Evolutionary conservation across 2,113 vertebrate species (phyloP).

Genomic region (Tyto alba): DNA sequence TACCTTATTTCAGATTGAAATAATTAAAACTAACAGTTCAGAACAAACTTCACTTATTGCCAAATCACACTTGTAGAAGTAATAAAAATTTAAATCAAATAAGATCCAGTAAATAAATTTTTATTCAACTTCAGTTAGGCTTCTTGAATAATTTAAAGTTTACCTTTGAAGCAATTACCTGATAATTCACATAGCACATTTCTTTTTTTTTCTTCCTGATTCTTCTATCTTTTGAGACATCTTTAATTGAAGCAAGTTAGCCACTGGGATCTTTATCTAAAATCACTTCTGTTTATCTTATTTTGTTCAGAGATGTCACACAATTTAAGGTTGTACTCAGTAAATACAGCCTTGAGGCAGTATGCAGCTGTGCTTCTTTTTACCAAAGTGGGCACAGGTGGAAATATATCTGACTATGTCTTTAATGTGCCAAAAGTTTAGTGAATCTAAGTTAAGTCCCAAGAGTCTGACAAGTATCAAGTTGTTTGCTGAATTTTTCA

Average conservation of each 20-base stretch:
- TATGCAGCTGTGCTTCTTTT: not conserved
- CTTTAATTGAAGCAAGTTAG: slow-evolving; percentile 38
- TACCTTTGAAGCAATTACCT: not conserved
- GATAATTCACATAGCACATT: not conserved
- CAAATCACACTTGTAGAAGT: not conserved
- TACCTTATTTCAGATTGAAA: not conserved
- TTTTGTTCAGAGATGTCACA: not conserved
- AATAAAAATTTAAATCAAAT: not conserved
- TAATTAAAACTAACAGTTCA: not conserved
- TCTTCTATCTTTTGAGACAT: not conserved
- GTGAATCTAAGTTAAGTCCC: not conserved
- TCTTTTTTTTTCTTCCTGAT: not conserved
- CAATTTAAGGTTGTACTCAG: not conserved
- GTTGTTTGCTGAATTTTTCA: not conserved
- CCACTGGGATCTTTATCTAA: slow-evolving; percentile 1
- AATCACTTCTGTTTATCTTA: slow-evolving; percentile 7
- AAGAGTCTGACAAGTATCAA: not conserved
- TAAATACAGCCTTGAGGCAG: not conserved
- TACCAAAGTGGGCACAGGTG: no score
- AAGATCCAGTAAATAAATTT: not conserved
- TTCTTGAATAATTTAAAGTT: not conserved
- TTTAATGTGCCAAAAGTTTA: not conserved
- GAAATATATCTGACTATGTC: not conserved
- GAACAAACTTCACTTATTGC: not conserved
- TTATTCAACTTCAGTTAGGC: not conserved